Evolutionary conservation across 2,888 invertebrate genomes (phyloP), one percentile per base, ranked within the genome.

Genomic region (Rotaria socialis): DNA sequence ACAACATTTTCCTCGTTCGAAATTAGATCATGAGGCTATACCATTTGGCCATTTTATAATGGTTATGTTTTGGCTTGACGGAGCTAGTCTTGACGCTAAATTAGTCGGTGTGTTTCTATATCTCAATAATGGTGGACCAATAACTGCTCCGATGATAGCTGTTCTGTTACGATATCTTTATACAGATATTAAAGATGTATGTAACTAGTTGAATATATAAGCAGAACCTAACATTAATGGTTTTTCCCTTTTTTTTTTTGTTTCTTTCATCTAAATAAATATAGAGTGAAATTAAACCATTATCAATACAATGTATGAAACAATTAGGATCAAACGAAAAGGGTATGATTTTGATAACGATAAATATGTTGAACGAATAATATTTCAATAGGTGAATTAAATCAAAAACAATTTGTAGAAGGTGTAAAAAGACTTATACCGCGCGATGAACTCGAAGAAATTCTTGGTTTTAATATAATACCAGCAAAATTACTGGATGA

Each of bases 61-160:
- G 41, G 75, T 86, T 19, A 80, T 86, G 80, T 80, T 58, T 52
- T 86, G 86, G 85, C 16, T 85, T 16, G 86, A 86, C 4, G 24
- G 43, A n/a, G 85, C 85, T 5, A 27, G 19, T 35, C 3, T 19
- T 3, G 35, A 67, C 1, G 35, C 6, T 14, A 86, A 86, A 60
- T 41, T 86, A 22, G 75, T 50, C 75, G 50, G 24, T 27, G 35
- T 86, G 50, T 86, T 80, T 80, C 14, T 50, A 47, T 86, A 85
- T 85, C 47, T 86, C 35, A 86, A 86, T 41, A 86, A 86, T 84
- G 86, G 86, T 8, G 60, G 85, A 35, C 85, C 75, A 10, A 24
- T 86, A 8, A 80, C 41, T 3, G 58, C 50, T 41, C 43, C 35
- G n/a, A 41, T 86, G 2, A 22, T 86, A 0, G 50, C n/a, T 27